Conservation (phyloP, 1,140 invertebrate genomes). For the Pemphigus obesinymphae region DNA sequence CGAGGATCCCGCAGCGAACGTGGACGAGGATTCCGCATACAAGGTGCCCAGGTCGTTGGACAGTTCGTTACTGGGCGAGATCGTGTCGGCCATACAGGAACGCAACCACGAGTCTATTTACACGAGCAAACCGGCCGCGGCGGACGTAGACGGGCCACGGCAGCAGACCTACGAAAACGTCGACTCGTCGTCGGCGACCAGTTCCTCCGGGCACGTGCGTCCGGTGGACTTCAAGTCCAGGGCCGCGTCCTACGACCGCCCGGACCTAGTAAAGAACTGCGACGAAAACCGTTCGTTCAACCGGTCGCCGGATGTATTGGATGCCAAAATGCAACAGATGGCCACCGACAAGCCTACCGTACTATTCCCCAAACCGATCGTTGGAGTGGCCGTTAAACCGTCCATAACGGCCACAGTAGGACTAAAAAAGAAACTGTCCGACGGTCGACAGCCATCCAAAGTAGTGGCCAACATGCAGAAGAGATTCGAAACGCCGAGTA, state of each 20-base stretch:
- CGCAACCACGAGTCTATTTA: constrained; percentile 81
- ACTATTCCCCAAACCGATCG: neutral
- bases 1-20: constrained; percentile 57
- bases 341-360: neutral
- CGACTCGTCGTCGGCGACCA: neutral
- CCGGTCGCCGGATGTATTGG: constrained; percentile 13
- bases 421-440: constrained; percentile 11
- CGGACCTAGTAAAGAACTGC: constrained; percentile 19
- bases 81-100: constrained; percentile 79
- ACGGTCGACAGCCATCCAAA: neutral
- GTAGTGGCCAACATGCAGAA: neutral
- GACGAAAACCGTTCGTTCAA: neutral
- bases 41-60: constrained; percentile 51
- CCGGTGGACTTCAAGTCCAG: neutral
- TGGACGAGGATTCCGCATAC: constrained; percentile 52
- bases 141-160: too few relatives aligned
- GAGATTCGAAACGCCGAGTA: neutral
- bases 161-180: neutral
- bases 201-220: neutral
- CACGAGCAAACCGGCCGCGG: constrained; percentile 50
- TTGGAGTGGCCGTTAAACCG: neutral
- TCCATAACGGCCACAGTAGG: constrained; percentile 1
- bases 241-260: neutral
- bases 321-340: neutral
- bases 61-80: constrained; percentile 69